Evolutionary conservation across 1,140 invertebrate genomes (phyloP).

Genomic region (Pseudobourletiella spinata): DNA sequence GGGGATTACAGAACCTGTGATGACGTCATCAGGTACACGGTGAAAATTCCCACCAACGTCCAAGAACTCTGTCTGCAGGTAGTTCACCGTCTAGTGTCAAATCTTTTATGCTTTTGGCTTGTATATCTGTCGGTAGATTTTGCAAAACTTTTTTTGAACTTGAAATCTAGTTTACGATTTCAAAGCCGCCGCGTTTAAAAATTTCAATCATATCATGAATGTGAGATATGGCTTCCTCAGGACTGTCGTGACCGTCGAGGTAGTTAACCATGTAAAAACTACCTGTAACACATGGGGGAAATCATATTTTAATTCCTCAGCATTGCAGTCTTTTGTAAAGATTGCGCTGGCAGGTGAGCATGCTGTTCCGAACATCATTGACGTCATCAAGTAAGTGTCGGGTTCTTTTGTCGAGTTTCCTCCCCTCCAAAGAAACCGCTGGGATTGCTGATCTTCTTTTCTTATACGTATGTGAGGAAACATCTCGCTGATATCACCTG

Average conservation of each 20-base stretch:
- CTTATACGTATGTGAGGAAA: background rate
- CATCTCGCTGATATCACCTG: constrained; percentile 24
- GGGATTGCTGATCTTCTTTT: background rate
- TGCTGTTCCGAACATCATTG: constrained; percentile 17
- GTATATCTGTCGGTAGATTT: background rate
- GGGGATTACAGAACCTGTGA: background rate
- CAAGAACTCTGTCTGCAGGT: constrained; percentile 8
- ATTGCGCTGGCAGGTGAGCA: constrained; percentile 16
- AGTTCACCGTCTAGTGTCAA: background rate
- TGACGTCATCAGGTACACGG: background rate
- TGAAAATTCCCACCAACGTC: constrained; percentile 8
- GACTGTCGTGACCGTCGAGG: background rate
- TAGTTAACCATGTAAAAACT: constrained; percentile 27
- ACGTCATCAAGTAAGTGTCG: background rate
- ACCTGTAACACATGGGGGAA: constrained; percentile 7
- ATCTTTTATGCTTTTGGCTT: background rate
- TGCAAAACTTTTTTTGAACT: background rate
- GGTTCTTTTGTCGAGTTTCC: background rate
- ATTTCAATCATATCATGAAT: background rate
- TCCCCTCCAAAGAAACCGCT: constrained; percentile 6
- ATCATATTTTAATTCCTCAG: too few relatives aligned
- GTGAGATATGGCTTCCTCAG: background rate
- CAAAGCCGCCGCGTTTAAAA: background rate
- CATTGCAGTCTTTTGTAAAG: constrained; percentile 15
- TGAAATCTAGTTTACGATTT: background rate